These are phyloP conservation scores for Merodon equestris DNA, from an alignment of 2,888 invertebrate species.

Conservation along the genomic window DNA sequence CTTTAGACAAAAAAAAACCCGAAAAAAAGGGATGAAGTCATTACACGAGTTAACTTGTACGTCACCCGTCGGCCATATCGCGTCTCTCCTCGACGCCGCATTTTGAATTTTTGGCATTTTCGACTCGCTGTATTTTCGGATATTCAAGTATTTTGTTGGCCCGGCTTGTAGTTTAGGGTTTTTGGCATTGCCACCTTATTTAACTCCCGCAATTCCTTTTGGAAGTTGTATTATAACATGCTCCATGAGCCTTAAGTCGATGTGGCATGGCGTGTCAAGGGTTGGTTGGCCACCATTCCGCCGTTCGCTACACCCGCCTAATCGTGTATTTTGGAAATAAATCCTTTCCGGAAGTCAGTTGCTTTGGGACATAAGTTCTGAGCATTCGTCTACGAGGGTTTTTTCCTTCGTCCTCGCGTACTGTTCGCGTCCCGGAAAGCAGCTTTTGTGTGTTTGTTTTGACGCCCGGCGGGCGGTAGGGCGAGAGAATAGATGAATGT, in stretches of 20 bases:
- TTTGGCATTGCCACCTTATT: conserved; percentile 44
- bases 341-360: conserved; percentile 68
- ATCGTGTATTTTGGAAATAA: conserved; percentile 68
- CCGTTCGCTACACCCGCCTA: conserved; percentile 38
- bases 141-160: conserved; percentile 51
- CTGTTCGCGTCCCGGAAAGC: conserved; percentile 4
- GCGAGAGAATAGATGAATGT: conserved; percentile 38
- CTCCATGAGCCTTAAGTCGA: conserved; percentile 13
- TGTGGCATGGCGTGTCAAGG: background rate
- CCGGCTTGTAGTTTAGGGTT: conserved; percentile 38
- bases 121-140: conserved; percentile 22
- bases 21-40: conserved; percentile 48
- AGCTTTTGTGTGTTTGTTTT: conserved; percentile 23
- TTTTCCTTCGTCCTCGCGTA: conserved; percentile 11
- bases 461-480: background rate
- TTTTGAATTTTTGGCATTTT: conserved; percentile 67
- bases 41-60: conserved; percentile 37
- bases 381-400: conserved; percentile 55
- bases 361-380: conserved; percentile 67
- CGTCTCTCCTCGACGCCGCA: background rate
- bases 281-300: conserved; percentile 6
- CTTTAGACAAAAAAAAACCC: background rate
- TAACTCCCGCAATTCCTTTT: too few relatives aligned
- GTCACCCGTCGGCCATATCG: background rate
- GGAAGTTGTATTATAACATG: conserved; percentile 21